Evolutionary conservation across 2,888 invertebrate species (phyloP), one percentile per base, ranked within the genome.

Genomic region (Drosophila tripunctata): DNA sequence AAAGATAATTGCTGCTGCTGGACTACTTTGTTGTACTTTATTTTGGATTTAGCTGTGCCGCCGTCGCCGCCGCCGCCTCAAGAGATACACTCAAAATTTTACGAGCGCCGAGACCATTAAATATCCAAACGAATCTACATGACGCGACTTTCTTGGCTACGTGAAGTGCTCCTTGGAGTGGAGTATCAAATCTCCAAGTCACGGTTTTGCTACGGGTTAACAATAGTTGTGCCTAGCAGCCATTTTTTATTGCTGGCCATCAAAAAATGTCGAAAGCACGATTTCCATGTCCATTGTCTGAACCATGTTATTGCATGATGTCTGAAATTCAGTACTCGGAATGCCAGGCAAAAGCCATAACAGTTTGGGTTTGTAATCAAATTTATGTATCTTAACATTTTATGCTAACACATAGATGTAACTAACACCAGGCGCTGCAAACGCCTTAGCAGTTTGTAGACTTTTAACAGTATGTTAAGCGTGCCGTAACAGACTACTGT

Each of bases 21-120:
- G 54, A 64, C 68, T 62, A 70, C 75, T 73, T 70, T 77, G 84
- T 80, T 65, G 69, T 71, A 47, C 54, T 64, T 55, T 56, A 67
- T 75, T 81, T 81, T 80, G 80, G 73, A 67, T 67, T 75, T 71
- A 27, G 27, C 27, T 27, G 10, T 10, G 50, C 65, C 33, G 31
- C 33, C n/a, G n/a, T n/a, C n/a, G n/a, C n/a, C n/a, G 24, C 48
- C 22, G 47, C 21, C 41, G 50, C 45, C 57, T 30, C 40, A 55
- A 62, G 44, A 78, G 75, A 81, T 82, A 81, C 74, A 80, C 80
- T 78, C 74, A 74, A 80, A 80, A 69, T 71, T 81, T 81, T 81
- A 81, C 81, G 81, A 81, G 74, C 83, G 44, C 61, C 66, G 80
- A 74, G 71, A 67, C 76, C 83, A 81, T 80, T 81, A 81, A 81